Conservation (phyloP, 2,888 invertebrate species). For the Ectropis crepuscularia region DNA sequence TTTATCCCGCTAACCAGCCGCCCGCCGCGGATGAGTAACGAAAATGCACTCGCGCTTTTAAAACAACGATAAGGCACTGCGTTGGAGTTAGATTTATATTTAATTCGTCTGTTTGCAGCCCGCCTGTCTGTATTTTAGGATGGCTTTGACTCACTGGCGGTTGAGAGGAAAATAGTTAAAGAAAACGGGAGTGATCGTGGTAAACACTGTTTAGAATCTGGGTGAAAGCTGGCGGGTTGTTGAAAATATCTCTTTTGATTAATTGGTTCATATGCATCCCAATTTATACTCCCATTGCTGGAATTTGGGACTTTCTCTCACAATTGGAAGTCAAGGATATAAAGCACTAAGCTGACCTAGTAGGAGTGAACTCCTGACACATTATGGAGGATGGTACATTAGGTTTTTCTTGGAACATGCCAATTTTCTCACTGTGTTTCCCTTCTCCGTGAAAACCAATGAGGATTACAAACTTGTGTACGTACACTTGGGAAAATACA, state of each 20-base stretch:
- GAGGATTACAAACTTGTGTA: too few species aligned
- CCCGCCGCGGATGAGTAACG: constrained; percentile 29
- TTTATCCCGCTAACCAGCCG: constrained; percentile 35
- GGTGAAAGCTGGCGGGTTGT: background rate
- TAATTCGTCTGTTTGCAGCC: constrained; percentile 24
- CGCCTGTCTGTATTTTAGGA: constrained; percentile 22
- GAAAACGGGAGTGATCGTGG: background rate
- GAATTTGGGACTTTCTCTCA: too few species aligned
- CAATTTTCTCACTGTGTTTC: too few species aligned
- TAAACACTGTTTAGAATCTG: background rate
- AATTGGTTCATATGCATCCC: too few species aligned
- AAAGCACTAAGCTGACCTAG: too few species aligned
- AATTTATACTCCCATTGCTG: too few species aligned
- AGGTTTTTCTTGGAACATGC: background rate
- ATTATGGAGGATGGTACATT: background rate
- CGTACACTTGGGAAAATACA: too few species aligned
- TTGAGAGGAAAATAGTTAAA: background rate
- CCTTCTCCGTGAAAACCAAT: too few species aligned
- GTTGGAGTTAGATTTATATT: constrained; percentile 10
- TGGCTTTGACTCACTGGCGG: constrained; percentile 21
- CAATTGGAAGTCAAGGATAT: too few species aligned
- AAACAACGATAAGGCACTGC: constrained; percentile 13
- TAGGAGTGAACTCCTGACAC: too few species aligned
- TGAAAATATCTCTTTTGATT: background rate
- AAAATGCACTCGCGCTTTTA: constrained; percentile 40